These are phyloP conservation scores for Knipowitschia caucasica DNA, from an alignment of 2,797 vertebrate species.

Conservation along the genomic window DNA sequence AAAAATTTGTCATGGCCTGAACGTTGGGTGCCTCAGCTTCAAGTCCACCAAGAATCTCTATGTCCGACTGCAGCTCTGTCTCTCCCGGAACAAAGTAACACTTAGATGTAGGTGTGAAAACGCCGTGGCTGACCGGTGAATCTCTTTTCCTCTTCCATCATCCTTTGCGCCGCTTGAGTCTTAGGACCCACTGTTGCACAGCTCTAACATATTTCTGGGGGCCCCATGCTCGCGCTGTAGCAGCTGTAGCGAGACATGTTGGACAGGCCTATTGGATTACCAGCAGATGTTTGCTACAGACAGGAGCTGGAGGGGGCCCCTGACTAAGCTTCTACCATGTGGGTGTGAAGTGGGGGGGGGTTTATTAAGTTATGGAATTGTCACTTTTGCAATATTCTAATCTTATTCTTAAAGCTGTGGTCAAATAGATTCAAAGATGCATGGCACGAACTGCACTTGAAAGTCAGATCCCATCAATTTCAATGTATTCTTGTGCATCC, in stretches of 20 bases:
- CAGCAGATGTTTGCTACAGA: conserved; percentile 2
- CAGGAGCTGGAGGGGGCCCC: not conserved
- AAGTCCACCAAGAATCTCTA: no score
- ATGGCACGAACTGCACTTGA: no score
- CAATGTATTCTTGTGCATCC: no score
- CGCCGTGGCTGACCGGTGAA: no score
- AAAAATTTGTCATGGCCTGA: no score
- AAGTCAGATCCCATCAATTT: no score
- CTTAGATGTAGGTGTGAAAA: no score
- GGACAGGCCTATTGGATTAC: conserved; percentile 1
- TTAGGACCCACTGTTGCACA: not conserved
- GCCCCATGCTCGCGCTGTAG: not conserved
- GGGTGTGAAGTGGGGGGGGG: not conserved
- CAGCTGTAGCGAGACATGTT: not conserved
- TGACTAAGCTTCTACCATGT: not conserved
- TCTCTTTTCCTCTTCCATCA: no score
- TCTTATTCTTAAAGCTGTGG: not conserved
- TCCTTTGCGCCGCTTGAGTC: not conserved
- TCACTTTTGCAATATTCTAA: not conserved
- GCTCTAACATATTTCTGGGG: not conserved
- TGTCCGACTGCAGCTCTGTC: no score
- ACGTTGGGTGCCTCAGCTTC: no score
- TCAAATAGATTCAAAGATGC: not conserved
- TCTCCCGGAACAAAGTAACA: no score
- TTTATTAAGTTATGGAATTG: conserved; percentile 1